Evolutionary conservation across 2,888 invertebrate species (phyloP).

Genomic region (Caenorhabditis afra): DNA sequence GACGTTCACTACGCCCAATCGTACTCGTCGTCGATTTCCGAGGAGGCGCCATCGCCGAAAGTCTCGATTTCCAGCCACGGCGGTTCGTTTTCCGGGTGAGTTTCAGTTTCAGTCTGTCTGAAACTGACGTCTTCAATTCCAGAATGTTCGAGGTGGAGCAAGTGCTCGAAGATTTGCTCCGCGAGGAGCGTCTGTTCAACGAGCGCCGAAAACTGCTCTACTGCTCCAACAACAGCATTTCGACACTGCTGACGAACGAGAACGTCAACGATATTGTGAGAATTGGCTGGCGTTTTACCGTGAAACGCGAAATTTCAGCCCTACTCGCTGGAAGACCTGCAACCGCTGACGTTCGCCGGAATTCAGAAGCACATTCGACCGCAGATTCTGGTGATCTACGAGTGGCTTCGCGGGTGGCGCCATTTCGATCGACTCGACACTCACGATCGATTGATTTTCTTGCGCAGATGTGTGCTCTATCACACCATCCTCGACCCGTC

Average conservation of each 20-base stretch:
- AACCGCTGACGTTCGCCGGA: conserved; percentile 66
- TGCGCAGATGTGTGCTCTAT: conserved; percentile 69
- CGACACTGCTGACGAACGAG: conserved; percentile 58
- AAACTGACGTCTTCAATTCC: conserved; percentile 5
- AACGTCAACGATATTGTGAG: conserved; percentile 68
- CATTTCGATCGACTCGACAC: conserved; percentile 64
- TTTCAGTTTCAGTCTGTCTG: neutral
- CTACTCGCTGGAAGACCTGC: conserved; percentile 60
- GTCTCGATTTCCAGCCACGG: conserved; percentile 9
- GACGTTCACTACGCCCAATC: conserved; percentile 60
- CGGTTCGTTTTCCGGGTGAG: conserved; percentile 1
- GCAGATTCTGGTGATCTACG: conserved; percentile 70
- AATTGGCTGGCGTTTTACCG: neutral
- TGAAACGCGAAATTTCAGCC: conserved; percentile 55
- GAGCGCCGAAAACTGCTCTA: conserved; percentile 66
- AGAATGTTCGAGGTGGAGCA: conserved; percentile 57
- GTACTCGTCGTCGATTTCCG: conserved; percentile 62
- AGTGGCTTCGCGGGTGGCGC: conserved; percentile 70
- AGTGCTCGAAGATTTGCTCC: conserved; percentile 63
- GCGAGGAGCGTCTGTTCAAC: conserved; percentile 65
- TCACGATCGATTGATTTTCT: conserved; percentile 60
- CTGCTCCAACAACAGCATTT: conserved; percentile 57
- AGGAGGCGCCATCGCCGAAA: conserved; percentile 57
- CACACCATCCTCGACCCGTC: conserved; percentile 71
- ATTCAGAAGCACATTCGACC: conserved; percentile 67